phyloP scores from a whole-genome alignment of 2,888 invertebrate genomes.

The Amphimallon solstitiale region DNA sequence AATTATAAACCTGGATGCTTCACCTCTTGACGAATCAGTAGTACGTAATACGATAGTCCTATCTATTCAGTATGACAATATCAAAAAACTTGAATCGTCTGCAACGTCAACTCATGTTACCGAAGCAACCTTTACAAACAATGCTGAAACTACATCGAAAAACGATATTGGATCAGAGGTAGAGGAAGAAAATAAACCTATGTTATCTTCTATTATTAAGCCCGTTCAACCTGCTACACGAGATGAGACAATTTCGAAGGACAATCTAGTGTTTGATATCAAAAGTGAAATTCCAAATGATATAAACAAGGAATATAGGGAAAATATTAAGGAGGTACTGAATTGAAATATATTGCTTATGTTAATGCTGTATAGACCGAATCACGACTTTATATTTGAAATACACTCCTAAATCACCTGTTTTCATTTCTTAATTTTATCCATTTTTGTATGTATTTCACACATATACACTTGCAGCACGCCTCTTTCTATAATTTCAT shows the following conservation, averaged over 20 bases:
- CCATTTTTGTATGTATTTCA: neutral
- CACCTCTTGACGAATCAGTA: slow-evolving; percentile 22
- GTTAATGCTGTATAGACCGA: neutral
- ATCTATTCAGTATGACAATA: neutral
- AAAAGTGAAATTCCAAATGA: slow-evolving; percentile 44
- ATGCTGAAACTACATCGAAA: too few relatives aligned
- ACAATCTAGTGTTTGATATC: neutral
- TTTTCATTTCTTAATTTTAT: neutral
- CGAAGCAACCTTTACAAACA: too few relatives aligned
- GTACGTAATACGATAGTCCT: slow-evolving; percentile 35
- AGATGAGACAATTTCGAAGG: too few relatives aligned
- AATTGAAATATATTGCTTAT: neutral
- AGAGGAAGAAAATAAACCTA: too few relatives aligned
- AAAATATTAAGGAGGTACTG: slow-evolving; percentile 61
- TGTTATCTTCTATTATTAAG: too few relatives aligned
- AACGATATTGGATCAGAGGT: too few relatives aligned
- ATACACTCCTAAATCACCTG: neutral
- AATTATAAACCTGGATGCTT: slow-evolving; percentile 10
- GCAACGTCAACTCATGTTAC: too few relatives aligned
- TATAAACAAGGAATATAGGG: slow-evolving; percentile 60
- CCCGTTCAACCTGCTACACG: too few relatives aligned
- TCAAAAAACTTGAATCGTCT: neutral
- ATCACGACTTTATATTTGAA: too few relatives aligned
- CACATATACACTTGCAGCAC: neutral
- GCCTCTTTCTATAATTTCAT: neutral